Base-by-base conservation (phyloP, 2,888 invertebrate genomes). In the Aphidius colemani region DNA sequence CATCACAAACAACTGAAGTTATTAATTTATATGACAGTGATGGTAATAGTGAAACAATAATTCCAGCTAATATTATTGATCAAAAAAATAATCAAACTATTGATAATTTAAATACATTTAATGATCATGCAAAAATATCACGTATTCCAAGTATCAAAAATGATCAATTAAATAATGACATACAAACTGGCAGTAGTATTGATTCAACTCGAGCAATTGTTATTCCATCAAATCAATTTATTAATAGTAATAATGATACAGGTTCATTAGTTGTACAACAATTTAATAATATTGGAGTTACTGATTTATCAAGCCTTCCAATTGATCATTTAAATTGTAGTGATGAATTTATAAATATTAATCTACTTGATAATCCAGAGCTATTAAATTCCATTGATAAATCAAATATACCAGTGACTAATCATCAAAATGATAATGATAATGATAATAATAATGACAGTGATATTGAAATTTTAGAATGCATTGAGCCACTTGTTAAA, bases 391-490 rank as follows among this genome's bases (percentile, higher is more conserved):
- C 48, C 6, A 59, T 59, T 0, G 67, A 67, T 5, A n/a, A 51
- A 5, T 6, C 11, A 4, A 64, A 55, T 7, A 8, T 60, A 49
- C 8, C 6, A 9, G 5, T 30, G 5, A 5, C 5, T 13, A 30
- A 13, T 1, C 18, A 40, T 13, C 1, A n/a, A 13, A 13, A 13
- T 39, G 56, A 50, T 41, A 44, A 45, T 7, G 61, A 50, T 0
- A 63, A 62, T 1, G 69, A 59, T 53, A 65, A 67, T 6, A 1
- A 18, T 30, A 75, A 75, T 0, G 82, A 82, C 45, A 81, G 81
- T 58, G 82, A 82, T 44, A 74, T 81, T 13, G 82, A 81, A 57
- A 80, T 81, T 9, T 46, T 75, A 44, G 70, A 71, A 49, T 66
- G 67, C 13, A 67, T 69, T 44, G 63, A 56, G 46, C 40, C 41